Base-by-base conservation (phyloP, 2,888 invertebrate species). In the Patella depressa region DNA sequence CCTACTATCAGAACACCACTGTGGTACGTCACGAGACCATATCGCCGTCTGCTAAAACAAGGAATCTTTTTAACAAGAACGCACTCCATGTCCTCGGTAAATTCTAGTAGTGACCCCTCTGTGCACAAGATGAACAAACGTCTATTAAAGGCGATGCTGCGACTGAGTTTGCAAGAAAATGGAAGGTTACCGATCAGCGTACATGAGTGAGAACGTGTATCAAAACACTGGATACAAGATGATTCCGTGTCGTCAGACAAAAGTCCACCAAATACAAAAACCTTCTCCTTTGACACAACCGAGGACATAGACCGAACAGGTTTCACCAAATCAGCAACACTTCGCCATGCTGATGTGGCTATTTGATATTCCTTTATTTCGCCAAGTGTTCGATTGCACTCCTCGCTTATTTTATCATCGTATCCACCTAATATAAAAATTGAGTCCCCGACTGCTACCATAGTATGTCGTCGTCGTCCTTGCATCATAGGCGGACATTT, bases 381-480 rank as follows among this genome's bases (percentile, higher is more conserved):
- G 12, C 77, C 77, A 11, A 87, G 76, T 0, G 86, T 87, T 45
- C 82, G 77, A 3, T 79, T 74, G 7, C 81, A 74, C 75, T 86
- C 86, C 12, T 85, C 85, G 65, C 80, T 85, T 57, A 81, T 81
- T 78, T 82, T 83, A 81, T 86, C 86, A 77, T 86, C 86, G 77
- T 84, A 87, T 9, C 87, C 87, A 7, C 87, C 87, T 29, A 87
- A 79, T 24, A 85, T 83, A 72, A 77, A 86, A 1, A 87, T 75
- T 9, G 82, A 83, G 65, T 85, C 85, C n/a, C 87, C 84, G 1
- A 87, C 84, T 14, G 87, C 85, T 29, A 85, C 85, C 85, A 87
- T 87, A 9, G 83, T 82, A 70, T 87, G 87, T 34, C 87, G 82
- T 70, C 86, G 73, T n/a, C 87, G 78, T 1, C 87, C 87, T 53